Evolutionary conservation across 2,797 vertebrate species (phyloP).

Genomic region (Streptopelia turtur): DNA sequence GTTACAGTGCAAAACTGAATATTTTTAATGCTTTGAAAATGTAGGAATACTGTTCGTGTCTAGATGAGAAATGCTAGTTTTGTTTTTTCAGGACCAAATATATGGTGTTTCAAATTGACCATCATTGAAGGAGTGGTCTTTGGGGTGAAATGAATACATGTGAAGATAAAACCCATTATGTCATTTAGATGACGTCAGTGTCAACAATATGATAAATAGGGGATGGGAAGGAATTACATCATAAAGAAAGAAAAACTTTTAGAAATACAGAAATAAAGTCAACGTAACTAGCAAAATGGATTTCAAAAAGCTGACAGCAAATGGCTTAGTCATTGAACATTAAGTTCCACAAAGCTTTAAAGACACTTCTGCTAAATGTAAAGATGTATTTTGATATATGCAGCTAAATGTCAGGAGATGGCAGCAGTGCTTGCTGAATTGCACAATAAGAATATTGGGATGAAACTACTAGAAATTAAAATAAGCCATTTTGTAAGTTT

Average conservation of each 20-base stretch:
- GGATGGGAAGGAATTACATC: not conserved
- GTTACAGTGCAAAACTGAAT: not conserved
- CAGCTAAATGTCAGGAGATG: slow-evolving; percentile 74
- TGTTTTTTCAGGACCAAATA: not conserved
- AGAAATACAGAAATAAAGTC: not conserved
- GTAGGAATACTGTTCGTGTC: not conserved
- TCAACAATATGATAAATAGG: not conserved
- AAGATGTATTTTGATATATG: not conserved
- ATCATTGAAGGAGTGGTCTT: not conserved
- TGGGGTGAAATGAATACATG: not conserved
- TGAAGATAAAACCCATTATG: not conserved
- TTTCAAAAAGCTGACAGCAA: not conserved
- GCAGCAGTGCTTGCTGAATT: slow-evolving; percentile 73
- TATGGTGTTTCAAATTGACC: not conserved
- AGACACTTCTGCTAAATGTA: not conserved
- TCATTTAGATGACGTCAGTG: not conserved
- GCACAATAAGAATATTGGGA: not conserved
- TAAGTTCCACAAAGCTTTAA: not conserved
- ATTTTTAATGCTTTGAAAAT: not conserved
- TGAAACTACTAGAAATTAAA: not conserved
- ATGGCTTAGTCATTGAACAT: not conserved
- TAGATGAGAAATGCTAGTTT: not conserved
- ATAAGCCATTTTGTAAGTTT: slow-evolving; percentile 30
- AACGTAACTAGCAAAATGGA: not conserved
- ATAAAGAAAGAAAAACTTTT: not conserved